Evolutionary conservation across 1,140 invertebrate species (phyloP).

Genomic region (Venturia canescens): DNA sequence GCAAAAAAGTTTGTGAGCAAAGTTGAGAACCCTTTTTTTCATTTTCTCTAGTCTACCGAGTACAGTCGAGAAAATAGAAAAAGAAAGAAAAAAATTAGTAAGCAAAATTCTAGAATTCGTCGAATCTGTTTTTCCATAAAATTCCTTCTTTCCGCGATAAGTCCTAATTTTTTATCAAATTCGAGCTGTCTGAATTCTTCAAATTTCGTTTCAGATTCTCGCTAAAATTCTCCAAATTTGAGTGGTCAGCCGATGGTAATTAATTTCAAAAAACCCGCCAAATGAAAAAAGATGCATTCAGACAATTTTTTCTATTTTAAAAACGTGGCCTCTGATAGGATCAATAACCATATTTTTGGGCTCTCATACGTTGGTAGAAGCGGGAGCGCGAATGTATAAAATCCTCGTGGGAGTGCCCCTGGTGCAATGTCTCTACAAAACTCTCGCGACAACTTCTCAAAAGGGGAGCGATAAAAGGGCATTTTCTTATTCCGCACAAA

Average conservation of each 20-base stretch:
- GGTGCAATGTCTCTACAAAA: slow-evolving; percentile 6
- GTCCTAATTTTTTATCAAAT: background rate
- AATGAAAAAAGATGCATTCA: background rate
- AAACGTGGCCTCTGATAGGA: background rate
- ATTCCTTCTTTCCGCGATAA: too few species aligned
- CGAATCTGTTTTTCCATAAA: too few species aligned
- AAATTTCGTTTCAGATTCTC: too few species aligned
- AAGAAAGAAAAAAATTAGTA: background rate
- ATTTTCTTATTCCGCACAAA: background rate
- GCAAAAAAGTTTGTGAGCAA: background rate
- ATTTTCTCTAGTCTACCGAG: too few species aligned
- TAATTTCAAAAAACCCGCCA: too few species aligned
- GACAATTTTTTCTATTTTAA: too few species aligned
- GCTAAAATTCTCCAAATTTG: too few species aligned
- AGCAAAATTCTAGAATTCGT: too few species aligned
- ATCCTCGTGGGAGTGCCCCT: slow-evolving; percentile 29
- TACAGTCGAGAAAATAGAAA: too few species aligned
- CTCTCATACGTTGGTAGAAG: background rate
- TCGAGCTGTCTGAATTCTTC: too few species aligned
- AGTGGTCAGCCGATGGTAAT: too few species aligned
- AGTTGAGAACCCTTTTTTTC: too few species aligned
- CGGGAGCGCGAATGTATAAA: background rate
- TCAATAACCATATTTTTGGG: slow-evolving; percentile 17
- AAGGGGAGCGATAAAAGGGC: background rate
- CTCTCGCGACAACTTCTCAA: background rate